phyloP scores from a whole-genome alignment of 1,140 invertebrate species.

The Eurosta solidaginis region DNA sequence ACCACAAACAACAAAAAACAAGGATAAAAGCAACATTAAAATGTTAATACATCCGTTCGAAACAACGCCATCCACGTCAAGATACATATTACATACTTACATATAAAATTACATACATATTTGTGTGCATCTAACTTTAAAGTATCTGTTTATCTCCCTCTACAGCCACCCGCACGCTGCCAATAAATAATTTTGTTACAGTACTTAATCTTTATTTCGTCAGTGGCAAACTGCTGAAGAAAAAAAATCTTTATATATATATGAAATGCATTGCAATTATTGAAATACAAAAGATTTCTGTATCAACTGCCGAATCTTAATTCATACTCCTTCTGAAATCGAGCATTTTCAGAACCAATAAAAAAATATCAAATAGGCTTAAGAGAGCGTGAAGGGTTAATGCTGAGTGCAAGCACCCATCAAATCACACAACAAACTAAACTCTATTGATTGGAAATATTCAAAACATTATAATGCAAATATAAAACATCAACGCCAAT shows the following conservation, averaged over 20 bases:
- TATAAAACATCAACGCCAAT: not conserved
- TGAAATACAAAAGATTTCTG: slow-evolving; percentile 50
- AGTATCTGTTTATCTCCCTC: slow-evolving; percentile 19
- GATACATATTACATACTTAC: too few species aligned
- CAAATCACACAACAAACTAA: slow-evolving; percentile 1
- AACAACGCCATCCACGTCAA: too few species aligned
- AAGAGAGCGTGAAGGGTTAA: not conserved
- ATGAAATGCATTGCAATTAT: not conserved
- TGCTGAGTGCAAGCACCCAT: not conserved
- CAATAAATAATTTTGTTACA: not conserved
- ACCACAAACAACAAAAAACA: too few species aligned
- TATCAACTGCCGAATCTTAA: slow-evolving; percentile 61
- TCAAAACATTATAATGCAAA: not conserved
- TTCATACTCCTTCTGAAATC: slow-evolving; percentile 57
- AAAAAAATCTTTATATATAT: not conserved
- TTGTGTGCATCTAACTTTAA: too few species aligned
- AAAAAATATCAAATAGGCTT: not conserved
- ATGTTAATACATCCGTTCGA: too few species aligned
- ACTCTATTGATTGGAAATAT: not conserved
- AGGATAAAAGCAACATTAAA: too few species aligned
- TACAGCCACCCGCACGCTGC: not conserved
- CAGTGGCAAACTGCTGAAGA: not conserved
- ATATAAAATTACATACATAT: too few species aligned
- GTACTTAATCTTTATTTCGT: not conserved
- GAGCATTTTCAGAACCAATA: slow-evolving; percentile 28